These are phyloP conservation scores for Trichogramma pretiosum DNA, from an alignment of 1,140 invertebrate species.

Conservation along the genomic window DNA sequence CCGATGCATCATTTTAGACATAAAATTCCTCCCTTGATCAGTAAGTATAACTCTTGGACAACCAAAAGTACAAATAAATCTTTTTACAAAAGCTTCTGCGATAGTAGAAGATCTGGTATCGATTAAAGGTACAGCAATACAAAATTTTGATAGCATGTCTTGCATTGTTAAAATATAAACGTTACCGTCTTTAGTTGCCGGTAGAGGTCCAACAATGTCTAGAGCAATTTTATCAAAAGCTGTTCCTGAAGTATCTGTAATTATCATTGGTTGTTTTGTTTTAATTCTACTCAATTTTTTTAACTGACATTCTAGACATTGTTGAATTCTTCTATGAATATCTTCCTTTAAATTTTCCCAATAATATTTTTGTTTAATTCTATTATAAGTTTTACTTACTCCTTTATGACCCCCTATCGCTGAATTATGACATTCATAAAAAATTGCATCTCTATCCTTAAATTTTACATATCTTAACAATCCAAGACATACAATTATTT, in stretches of 20 bases:
- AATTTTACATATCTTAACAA: too few species aligned
- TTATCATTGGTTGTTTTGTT: too few species aligned
- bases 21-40: constrained; percentile 28
- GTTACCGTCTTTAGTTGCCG: neutral
- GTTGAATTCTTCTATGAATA: constrained; percentile 13
- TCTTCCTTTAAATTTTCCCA: constrained; percentile 19
- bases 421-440: constrained; percentile 14
- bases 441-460: too few species aligned
- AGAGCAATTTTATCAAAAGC: constrained; percentile 14
- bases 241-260: constrained; percentile 1
- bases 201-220: constrained; percentile 13
- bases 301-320: constrained; percentile 20
- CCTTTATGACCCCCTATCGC: constrained; percentile 21
- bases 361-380: constrained; percentile 12
- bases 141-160: constrained; percentile 18
- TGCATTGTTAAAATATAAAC: constrained; percentile 20
- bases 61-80: constrained; percentile 25
- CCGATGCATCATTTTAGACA: constrained; percentile 18
- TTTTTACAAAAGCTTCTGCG: constrained; percentile 13
- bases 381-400: constrained; percentile 16
- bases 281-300: constrained; percentile 18
- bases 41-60: constrained; percentile 23
- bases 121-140: neutral
- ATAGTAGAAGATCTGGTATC: neutral
- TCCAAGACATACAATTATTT: too few species aligned